phyloP scores from a whole-genome alignment of 1,140 invertebrate genomes.

The Cataglyphis hispanica region DNA sequence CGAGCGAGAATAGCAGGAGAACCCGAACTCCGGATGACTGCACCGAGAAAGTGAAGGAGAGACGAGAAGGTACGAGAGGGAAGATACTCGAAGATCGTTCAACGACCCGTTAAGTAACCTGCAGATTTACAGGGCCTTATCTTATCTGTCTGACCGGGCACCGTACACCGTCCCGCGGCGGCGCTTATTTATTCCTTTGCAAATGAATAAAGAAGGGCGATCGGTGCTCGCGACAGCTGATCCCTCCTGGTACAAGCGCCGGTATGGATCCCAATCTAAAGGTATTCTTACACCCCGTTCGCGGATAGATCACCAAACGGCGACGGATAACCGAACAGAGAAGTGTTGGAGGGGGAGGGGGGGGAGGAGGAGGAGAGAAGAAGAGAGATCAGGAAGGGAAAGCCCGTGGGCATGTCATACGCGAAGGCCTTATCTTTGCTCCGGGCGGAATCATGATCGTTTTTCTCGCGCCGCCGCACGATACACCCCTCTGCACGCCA shows the following conservation, averaged over 20 bases:
- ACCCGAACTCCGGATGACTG: slow-evolving; percentile 7
- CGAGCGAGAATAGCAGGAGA: slow-evolving; percentile 9
- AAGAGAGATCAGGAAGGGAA: slow-evolving; percentile 14
- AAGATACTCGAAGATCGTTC: slow-evolving; percentile 71
- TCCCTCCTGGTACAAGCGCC: slow-evolving; percentile 56
- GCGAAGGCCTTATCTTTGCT: slow-evolving; percentile 81
- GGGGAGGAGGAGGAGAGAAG: neutral
- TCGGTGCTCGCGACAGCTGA: slow-evolving; percentile 79
- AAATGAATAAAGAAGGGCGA: slow-evolving; percentile 86
- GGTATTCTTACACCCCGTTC: slow-evolving; percentile 56
- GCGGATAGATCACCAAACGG: slow-evolving; percentile 6
- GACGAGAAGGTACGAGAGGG: slow-evolving; percentile 29
- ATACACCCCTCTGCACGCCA: slow-evolving; percentile 76
- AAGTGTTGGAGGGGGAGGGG: neutral
- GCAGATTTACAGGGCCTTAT: slow-evolving; percentile 84
- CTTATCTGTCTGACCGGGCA: slow-evolving; percentile 81
- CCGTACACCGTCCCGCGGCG: slow-evolving; percentile 77
- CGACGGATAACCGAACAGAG: neutral
- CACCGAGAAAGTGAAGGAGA: neutral
- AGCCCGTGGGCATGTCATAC: slow-evolving; percentile 83
- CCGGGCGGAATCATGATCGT: slow-evolving; percentile 83
- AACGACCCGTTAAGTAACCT: slow-evolving; percentile 80
- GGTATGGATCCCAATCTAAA: slow-evolving; percentile 70
- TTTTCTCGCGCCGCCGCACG: slow-evolving; percentile 77
- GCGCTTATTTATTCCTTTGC: slow-evolving; percentile 84